Percentiles rank a stretch among this genome's conserved stretches.
phyloP scores from a whole-genome alignment of 2,113 vertebrate genomes.

The Thalassoma bifasciatum region DNA sequence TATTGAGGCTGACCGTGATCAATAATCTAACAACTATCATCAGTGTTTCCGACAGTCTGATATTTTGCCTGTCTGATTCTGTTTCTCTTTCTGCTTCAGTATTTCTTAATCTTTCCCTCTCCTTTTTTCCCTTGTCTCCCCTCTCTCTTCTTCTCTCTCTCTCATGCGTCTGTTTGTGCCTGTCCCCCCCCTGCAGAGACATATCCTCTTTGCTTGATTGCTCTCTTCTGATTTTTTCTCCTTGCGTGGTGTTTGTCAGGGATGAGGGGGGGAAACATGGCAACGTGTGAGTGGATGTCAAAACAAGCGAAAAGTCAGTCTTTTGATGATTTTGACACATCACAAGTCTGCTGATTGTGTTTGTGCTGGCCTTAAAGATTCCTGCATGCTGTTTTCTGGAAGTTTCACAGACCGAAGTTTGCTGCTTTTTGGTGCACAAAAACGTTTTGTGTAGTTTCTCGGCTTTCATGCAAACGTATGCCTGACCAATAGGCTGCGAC shows the following conservation, averaged over 20 bases:
- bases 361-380: constrained; percentile 26
- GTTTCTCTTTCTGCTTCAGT: constrained; percentile 16
- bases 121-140: not conserved
- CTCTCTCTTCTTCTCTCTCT: constrained; percentile 8
- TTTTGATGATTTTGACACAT: constrained; percentile 61
- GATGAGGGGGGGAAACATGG: constrained; percentile 1
- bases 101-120: constrained; percentile 40
- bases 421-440: constrained; percentile 18
- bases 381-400: constrained; percentile 35
- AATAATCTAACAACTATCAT: constrained; percentile 11
- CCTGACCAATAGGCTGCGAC: not conserved
- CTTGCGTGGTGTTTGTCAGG: constrained; percentile 67
- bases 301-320: constrained; percentile 54
- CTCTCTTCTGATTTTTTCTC: constrained; percentile 66
- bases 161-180: constrained; percentile 8
- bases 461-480: not conserved
- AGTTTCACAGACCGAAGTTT: constrained; percentile 23
- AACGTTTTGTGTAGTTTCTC: constrained; percentile 29
- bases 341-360: constrained; percentile 53
- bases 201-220: constrained; percentile 71
- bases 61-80: constrained; percentile 15
- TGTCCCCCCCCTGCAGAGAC: constrained; percentile 67
- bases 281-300: constrained; percentile 45
- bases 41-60: not conserved
- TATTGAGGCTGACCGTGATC: constrained; percentile 33